Evolutionary conservation across 2,113 vertebrate species (phyloP), one percentile per base, ranked within the genome.

Genomic region (Cebidichthys violaceus): DNA sequence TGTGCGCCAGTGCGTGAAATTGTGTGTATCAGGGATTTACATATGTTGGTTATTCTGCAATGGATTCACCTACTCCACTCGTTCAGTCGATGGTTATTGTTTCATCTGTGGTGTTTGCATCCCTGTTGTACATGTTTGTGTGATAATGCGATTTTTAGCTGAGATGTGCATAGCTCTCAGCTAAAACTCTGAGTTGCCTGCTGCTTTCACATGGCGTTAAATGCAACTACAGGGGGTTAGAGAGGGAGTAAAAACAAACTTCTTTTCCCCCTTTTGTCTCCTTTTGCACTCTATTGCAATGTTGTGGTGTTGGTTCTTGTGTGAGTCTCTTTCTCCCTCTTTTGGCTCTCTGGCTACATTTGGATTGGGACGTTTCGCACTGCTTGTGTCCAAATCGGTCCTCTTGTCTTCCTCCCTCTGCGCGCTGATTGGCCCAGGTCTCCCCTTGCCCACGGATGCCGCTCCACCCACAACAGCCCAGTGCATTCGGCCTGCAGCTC

Each of bases 401-500:
- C 54, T 62, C 75, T 33, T 86, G 71, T 93, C 86, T 75, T 79
- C 77, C 72, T 82, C 94, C 92, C 93, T 93, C 93, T 93, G 93
- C 93, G 93, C 95, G 89, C 95, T 96, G 95, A 96, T 94, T 92
- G 95, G 95, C 95, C 96, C 97, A 99, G 98, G 97, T 99, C 98
- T 96, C 97, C 97, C 94, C 95, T 97, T 96, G 96, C 97, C 95
- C 98, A 97, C 84, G 98, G 98, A 97, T 99, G 97, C 94, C 98
- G 98, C 94, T 99, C 98, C 94, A 99, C 97, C 95, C 98, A 99
- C 97, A 99, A 98, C 98, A 99, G 98, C 92, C 98, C 98, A 85
- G 96, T 99, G 97, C 98, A 99, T 96, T 97, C 96, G 90, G 97
- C 97, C 95, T 96, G 97, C 96, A 97, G 96, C 96, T 97, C 97